phyloP scores from a whole-genome alignment of 1,140 invertebrate genomes.

The Neuroterus valhalla region DNA sequence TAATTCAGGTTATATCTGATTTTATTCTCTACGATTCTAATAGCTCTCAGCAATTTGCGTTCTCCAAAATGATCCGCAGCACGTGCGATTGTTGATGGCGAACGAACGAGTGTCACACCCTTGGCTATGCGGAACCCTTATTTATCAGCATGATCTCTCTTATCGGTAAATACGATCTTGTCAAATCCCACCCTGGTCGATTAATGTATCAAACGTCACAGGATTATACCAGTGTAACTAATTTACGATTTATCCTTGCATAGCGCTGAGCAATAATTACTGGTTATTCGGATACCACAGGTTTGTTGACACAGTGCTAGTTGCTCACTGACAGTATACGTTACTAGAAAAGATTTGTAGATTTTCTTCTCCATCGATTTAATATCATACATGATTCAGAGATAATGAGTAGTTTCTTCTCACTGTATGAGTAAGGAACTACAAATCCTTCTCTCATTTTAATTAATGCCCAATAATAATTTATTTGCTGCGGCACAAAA shows the following conservation, averaged over 20 bases:
- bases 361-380: neutral
- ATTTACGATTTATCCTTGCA: constrained; percentile 5
- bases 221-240: neutral
- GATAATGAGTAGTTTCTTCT: neutral
- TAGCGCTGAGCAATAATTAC: neutral
- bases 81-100: constrained; percentile 1
- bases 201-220: neutral
- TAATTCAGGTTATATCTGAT: neutral
- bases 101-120: neutral
- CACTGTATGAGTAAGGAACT: neutral
- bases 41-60: neutral
- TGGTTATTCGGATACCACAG: neutral
- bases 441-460: neutral
- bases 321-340: neutral
- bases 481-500: neutral
- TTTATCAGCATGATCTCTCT: neutral
- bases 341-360: neutral
- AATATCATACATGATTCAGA: neutral
- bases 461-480: neutral
- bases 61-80: neutral
- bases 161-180: constrained; percentile 6
- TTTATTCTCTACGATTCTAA: neutral
- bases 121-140: neutral
- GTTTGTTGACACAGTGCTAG: neutral
- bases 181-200: neutral